Evolutionary conservation across 2,797 vertebrate species (phyloP).

Genomic region (Chelon labrosus): DNA sequence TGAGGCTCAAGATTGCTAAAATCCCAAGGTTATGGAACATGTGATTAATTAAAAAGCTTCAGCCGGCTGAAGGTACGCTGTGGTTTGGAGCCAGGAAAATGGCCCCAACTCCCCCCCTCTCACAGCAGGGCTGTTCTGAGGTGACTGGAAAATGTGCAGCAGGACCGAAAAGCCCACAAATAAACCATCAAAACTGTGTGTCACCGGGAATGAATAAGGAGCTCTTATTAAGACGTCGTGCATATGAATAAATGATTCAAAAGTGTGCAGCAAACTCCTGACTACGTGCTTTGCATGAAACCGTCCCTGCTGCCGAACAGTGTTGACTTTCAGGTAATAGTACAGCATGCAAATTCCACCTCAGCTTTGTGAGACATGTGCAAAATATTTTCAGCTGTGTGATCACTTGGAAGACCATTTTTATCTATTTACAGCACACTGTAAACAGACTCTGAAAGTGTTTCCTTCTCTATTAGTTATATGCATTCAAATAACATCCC

Average conservation of each 20-base stretch:
- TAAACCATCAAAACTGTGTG: conserved; percentile 48
- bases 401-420: conserved; percentile 34
- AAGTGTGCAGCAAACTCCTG: conserved; percentile 39
- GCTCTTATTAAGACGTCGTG: conserved; percentile 60
- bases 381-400: conserved; percentile 29
- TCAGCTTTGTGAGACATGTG: conserved; percentile 43
- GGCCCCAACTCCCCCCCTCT: conserved; percentile 33
- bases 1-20: conserved; percentile 62
- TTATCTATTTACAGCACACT: conserved; percentile 17
- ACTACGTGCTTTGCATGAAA: conserved; percentile 62
- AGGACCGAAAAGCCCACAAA: conserved; percentile 46
- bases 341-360: conserved; percentile 53
- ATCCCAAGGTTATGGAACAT: conserved; percentile 76
- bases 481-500: not conserved
- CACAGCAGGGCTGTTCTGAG: conserved; percentile 65
- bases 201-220: conserved; percentile 61
- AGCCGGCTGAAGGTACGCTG: conserved; percentile 70
- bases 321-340: conserved; percentile 55
- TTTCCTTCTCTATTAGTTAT: too few relatives aligned
- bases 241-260: conserved; percentile 68
- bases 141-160: conserved; percentile 53
- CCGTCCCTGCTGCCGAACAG: conserved; percentile 19
- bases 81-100: conserved; percentile 65
- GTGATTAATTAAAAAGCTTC: conserved; percentile 82
- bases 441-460: not conserved